Conservation (phyloP, 2,797 vertebrate species). For the Cossypha polioptera region DNA sequence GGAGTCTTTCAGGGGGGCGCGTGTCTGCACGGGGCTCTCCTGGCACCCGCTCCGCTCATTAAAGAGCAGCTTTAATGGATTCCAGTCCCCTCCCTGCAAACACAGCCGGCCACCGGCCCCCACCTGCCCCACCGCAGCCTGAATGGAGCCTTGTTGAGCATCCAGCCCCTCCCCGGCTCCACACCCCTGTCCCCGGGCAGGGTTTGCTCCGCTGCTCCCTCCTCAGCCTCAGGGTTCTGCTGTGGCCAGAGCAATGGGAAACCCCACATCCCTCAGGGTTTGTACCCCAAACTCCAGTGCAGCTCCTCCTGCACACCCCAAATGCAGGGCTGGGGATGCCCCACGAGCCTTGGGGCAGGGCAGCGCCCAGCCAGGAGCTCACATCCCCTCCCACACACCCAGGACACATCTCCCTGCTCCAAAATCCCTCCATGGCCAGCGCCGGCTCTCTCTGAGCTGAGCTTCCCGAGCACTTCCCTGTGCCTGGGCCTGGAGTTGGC, state of each 20-base stretch:
- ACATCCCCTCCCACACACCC: neutral
- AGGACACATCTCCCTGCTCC: rapidly evolving
- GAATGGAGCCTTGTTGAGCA: slow-evolving; percentile 58
- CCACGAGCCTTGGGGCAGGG: rapidly evolving
- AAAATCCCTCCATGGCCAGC: rapidly evolving
- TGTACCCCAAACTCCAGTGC: rapidly evolving
- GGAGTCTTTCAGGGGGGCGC: slow-evolving; percentile 53
- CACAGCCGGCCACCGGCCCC: neutral
- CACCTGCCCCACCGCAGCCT: slow-evolving; percentile 11
- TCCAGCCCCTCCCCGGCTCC: neutral
- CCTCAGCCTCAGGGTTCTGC: neutral
- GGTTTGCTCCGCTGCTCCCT: neutral
- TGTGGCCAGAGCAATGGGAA: rapidly evolving
- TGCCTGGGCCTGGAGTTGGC: neutral
- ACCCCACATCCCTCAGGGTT: rapidly evolving
- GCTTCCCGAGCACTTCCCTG: rapidly evolving
- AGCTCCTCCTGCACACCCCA: neutral
- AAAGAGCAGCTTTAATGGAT: slow-evolving; percentile 19
- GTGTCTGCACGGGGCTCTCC: neutral
- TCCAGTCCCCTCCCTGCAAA: slow-evolving; percentile 27
- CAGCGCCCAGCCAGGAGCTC: neutral
- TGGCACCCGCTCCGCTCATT: neutral
- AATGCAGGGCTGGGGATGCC: neutral
- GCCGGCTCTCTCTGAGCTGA: rapidly evolving
- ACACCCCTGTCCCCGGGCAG: neutral